These are phyloP conservation scores for Eidolon helvum DNA, from an alignment of 2,113 vertebrate species.

Conservation along the genomic window DNA sequence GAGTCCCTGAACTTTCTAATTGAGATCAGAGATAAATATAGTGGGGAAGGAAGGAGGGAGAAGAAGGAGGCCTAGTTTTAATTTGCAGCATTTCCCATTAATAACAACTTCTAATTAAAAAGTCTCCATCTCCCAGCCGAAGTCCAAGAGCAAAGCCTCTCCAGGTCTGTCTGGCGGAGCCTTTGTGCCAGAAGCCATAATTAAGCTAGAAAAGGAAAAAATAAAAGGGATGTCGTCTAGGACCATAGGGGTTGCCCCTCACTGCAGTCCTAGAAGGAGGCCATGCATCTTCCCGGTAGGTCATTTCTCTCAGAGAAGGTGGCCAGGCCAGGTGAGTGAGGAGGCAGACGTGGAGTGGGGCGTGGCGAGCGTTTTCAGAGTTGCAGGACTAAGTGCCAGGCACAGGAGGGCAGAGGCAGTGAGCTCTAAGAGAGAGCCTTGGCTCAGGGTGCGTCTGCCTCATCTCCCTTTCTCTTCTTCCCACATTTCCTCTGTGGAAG, in stretches of 20 bases:
- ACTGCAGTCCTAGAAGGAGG: constrained; percentile 52
- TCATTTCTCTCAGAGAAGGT: background rate
- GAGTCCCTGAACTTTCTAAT: constrained; percentile 87
- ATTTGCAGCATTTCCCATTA: constrained; percentile 86
- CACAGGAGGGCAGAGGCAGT: background rate
- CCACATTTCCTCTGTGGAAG: background rate
- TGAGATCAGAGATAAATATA: constrained; percentile 87
- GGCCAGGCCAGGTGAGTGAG: background rate
- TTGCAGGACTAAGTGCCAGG: background rate
- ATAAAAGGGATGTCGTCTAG: constrained; percentile 80
- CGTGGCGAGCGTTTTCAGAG: background rate
- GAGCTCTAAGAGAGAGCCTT: background rate
- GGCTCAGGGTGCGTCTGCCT: background rate
- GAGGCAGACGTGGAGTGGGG: background rate
- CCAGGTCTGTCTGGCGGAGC: constrained; percentile 79
- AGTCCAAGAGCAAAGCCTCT: constrained; percentile 81
- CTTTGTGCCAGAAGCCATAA: constrained; percentile 81
- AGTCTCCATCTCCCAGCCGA: constrained; percentile 79
- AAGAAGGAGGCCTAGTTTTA: constrained; percentile 83
- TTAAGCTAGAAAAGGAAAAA: constrained; percentile 81
- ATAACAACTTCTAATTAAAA: constrained; percentile 89
- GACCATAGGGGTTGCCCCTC: constrained; percentile 50
- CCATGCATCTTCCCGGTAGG: background rate
- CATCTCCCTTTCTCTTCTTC: background rate
- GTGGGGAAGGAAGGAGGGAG: constrained; percentile 74